Evolutionary conservation across 2,888 invertebrate species (phyloP).

Genomic region (Colostygia pectinataria): DNA sequence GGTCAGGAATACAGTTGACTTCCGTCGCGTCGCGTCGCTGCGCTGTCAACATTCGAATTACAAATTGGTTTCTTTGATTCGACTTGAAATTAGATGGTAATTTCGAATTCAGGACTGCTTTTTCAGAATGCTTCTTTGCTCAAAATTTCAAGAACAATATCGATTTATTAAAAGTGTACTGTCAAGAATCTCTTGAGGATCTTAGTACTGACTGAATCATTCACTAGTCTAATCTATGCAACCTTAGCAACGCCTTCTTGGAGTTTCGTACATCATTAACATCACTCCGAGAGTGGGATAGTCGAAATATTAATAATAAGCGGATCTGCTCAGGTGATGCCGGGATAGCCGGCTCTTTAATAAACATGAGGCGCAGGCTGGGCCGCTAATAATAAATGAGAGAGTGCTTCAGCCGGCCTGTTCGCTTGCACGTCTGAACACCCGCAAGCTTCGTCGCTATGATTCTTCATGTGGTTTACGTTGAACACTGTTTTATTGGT

Average conservation of each 20-base stretch:
- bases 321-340: slow-evolving; percentile 32
- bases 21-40: too few relatives aligned
- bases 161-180: too few relatives aligned
- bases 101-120: too few relatives aligned
- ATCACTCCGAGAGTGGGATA: slow-evolving; percentile 9
- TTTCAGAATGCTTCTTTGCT: too few relatives aligned
- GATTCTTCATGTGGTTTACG: slow-evolving; percentile 8
- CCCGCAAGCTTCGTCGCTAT: slow-evolving; percentile 10
- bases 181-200: too few relatives aligned
- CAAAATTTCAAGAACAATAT: too few relatives aligned
- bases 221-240: background rate
- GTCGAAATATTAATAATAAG: slow-evolving; percentile 24
- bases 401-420: slow-evolving; percentile 11
- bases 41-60: too few relatives aligned
- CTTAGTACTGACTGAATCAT: background rate
- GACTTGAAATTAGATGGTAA: too few relatives aligned
- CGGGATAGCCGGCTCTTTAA: slow-evolving; percentile 32
- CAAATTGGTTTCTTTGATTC: too few relatives aligned
- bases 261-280: slow-evolving; percentile 16
- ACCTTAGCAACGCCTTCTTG: slow-evolving; percentile 1
- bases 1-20: too few relatives aligned
- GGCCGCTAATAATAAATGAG: slow-evolving; percentile 30
- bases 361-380: slow-evolving; percentile 36
- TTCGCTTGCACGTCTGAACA: slow-evolving; percentile 16
- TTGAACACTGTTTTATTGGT: too few relatives aligned